Base-by-base conservation (phyloP, 1,140 invertebrate genomes). In the Camponotus floridanus region DNA sequence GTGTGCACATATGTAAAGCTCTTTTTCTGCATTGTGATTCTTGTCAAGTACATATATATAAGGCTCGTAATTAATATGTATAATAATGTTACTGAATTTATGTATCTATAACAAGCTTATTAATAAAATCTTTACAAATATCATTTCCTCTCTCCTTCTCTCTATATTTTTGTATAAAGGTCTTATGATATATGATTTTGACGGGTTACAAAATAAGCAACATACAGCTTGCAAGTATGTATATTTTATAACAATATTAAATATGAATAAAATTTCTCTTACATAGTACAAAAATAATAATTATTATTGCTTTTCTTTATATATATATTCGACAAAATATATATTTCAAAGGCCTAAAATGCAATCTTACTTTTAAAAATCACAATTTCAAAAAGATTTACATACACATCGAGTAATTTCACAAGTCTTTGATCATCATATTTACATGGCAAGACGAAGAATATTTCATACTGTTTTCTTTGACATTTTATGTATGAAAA, bases 271-370 rank as follows among this genome's bases (percentile, higher is more conserved):
- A 84, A 70, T 87, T 78, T 68, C 26, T 65, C n/a, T 74, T 88
- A 61, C 55, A 88, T 59, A 39, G 85, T 92, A 92, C 78, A 92
- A 91, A 92, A 91, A 92, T 91, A 92, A 83, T 89, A 83, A 59
- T 74, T 26, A 83, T 83, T 92, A 90, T 91, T 92, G 86, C 88
- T 91, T 89, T 83, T 78, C 76, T 65, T 81, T 70, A 76, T 67
- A 48, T 67, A 48, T 87, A 73, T 26, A 26, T 59, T 74, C 31
- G 31, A 88, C 39, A 90, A 92, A 88, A 88, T 91, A 92, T 80
- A 89, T 64, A 81, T 91, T 85, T 76, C 0, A 45, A 31, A 65
- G 65, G 59, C 9, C 64, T 71, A 79, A 91, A 87, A 85, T 31
- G 64, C 36, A 88, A 91, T 48, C 86, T 84, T 59, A 48, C 31